Conservation (phyloP, 2,797 vertebrate species). For the Eremophila alpestris region DNA sequence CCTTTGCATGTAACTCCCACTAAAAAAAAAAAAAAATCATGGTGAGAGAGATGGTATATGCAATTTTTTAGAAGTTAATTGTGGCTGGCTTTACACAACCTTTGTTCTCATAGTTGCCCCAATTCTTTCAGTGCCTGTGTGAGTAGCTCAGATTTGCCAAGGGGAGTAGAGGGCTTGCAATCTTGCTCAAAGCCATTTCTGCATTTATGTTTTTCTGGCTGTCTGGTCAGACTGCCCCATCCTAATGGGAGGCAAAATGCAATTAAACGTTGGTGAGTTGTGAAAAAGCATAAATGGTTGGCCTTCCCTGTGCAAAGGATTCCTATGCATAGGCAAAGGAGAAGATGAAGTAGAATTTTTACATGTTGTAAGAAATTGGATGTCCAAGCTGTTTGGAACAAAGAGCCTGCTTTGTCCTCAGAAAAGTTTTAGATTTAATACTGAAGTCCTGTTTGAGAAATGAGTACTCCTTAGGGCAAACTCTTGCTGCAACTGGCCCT, state of each 20-base stretch:
- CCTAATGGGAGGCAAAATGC: slow-evolving; percentile 10
- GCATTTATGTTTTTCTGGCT: not conserved
- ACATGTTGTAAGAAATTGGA: not conserved
- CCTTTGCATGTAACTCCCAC: not conserved
- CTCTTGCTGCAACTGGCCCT: not conserved
- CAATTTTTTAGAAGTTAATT: not conserved
- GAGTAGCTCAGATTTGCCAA: not conserved
- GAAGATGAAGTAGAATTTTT: not conserved
- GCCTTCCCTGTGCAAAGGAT: not conserved
- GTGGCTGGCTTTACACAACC: not conserved
- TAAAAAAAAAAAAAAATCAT: not conserved
- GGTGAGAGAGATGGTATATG: not conserved
- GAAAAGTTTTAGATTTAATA: not conserved
- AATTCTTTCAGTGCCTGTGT: not conserved
- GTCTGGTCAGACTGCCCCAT: slow-evolving; percentile 32
- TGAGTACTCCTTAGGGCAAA: not conserved
- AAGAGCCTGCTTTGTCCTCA: not conserved
- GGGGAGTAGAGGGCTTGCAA: not conserved
- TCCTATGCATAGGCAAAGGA: not conserved
- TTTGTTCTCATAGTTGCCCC: not conserved
- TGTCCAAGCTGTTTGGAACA: not conserved
- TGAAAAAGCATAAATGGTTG: not conserved
- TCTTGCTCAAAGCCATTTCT: not conserved
- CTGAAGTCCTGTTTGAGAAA: not conserved
- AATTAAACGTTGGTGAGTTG: not conserved